phyloP scores from a whole-genome alignment of 2,888 invertebrate genomes.

The Drosophila austrosaltans region DNA sequence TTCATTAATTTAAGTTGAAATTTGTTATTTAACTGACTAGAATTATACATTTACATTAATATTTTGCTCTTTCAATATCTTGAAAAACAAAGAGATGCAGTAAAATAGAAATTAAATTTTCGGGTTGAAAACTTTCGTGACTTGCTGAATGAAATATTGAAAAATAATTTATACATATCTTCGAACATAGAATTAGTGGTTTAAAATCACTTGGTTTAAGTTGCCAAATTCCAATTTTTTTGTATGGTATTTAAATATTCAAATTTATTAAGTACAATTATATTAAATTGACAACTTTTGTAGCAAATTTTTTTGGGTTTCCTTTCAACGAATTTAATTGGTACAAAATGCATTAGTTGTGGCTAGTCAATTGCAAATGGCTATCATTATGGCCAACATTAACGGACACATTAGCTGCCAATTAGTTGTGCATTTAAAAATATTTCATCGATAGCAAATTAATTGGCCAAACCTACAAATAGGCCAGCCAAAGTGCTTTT shows the following conservation, averaged over 20 bases:
- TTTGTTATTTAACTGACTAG: too few species aligned
- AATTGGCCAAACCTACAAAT: constrained; percentile 40
- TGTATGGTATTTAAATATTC: too few species aligned
- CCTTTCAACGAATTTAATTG: constrained; percentile 2
- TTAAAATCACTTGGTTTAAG: not conserved
- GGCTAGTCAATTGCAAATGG: constrained; percentile 15
- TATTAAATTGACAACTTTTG: not conserved
- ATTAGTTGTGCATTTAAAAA: constrained; percentile 51
- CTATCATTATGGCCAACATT: constrained; percentile 30
- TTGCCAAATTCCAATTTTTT: not conserved
- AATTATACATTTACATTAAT: too few species aligned
- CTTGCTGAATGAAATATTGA: too few species aligned
- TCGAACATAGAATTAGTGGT: not conserved
- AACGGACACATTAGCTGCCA: constrained; percentile 49
- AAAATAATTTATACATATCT: too few species aligned
- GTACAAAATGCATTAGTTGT: not conserved
- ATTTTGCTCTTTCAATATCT: too few species aligned
- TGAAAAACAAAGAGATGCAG: too few species aligned
- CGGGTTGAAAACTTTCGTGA: too few species aligned
- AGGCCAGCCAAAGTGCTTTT: constrained; percentile 23
- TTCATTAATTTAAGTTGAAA: too few species aligned
- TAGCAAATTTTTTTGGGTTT: not conserved
- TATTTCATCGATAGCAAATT: constrained; percentile 29
- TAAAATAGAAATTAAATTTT: too few species aligned
- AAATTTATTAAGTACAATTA: not conserved